Conservation (phyloP, 2,888 invertebrate species). For the Parasteatoda lunata region DNA sequence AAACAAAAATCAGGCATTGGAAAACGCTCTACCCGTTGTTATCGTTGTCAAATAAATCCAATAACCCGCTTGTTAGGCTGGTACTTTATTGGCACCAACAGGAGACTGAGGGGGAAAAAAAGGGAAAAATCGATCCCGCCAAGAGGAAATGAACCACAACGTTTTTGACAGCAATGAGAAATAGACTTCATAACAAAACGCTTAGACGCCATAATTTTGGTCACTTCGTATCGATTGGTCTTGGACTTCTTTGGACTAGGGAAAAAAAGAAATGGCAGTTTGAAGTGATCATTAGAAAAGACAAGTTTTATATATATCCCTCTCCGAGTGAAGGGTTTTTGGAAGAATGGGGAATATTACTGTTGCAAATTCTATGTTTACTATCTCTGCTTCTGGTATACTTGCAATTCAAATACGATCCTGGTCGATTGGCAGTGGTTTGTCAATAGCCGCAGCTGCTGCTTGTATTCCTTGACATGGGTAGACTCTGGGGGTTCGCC, state of each 20-base stretch:
- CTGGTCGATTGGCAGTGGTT: slow-evolving; percentile 51
- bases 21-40: slow-evolving; percentile 54
- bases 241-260: slow-evolving; percentile 20
- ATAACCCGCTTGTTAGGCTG: slow-evolving; percentile 61
- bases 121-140: slow-evolving; percentile 3
- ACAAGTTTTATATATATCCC: background rate
- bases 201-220: slow-evolving; percentile 65
- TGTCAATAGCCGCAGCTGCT: slow-evolving; percentile 54
- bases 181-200: slow-evolving; percentile 65
- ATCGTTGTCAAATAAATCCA: slow-evolving; percentile 63
- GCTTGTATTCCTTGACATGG: background rate
- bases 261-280: slow-evolving; percentile 3
- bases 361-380: background rate
- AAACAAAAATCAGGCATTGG: slow-evolving; percentile 54
- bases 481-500: background rate
- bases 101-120: background rate
- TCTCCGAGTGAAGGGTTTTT: slow-evolving; percentile 3
- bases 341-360: background rate
- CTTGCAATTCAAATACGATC: slow-evolving; percentile 36
- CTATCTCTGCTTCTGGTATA: slow-evolving; percentile 12
- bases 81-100: slow-evolving; percentile 39
- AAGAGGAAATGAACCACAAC: slow-evolving; percentile 47
- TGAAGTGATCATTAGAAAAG: slow-evolving; percentile 53
- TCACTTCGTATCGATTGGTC: slow-evolving; percentile 50
- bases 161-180: slow-evolving; percentile 65